phyloP scores from a whole-genome alignment of 2,888 invertebrate genomes.

The Lymantria monacha region DNA sequence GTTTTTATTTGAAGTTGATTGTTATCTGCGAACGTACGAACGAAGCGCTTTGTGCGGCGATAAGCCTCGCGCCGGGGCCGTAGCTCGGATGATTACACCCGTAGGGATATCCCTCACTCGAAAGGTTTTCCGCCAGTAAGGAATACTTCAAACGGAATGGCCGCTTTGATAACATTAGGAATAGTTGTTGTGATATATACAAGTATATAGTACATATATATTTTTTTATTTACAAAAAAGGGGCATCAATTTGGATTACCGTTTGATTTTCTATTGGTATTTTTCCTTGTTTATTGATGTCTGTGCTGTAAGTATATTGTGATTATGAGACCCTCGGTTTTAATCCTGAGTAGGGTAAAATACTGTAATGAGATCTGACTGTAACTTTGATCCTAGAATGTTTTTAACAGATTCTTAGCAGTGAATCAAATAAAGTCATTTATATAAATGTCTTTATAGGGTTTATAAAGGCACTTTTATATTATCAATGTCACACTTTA shows the following conservation, averaged over 20 bases:
- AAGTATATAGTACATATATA: not conserved
- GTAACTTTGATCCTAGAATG: no score
- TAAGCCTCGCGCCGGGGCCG: not conserved
- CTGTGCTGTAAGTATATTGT: not conserved
- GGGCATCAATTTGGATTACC: no score
- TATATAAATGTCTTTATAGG: no score
- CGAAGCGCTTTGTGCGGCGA: not conserved
- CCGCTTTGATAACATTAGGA: not conserved
- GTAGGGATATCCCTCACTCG: not conserved
- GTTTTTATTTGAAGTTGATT: not conserved
- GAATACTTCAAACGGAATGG: not conserved
- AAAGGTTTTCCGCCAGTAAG: not conserved
- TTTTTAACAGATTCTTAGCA: not conserved
- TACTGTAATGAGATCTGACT: not conserved
- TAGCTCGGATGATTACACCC: not conserved
- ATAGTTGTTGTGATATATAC: not conserved
- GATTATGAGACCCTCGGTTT: not conserved
- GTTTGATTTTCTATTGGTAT: no score
- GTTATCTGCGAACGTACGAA: not conserved
- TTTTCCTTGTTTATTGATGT: no score
- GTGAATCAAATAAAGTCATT: no score
- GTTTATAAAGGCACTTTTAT: no score
- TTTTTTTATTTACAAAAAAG: not conserved
- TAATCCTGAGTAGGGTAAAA: not conserved
- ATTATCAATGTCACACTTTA: no score